Base-by-base conservation (phyloP, 2,113 vertebrate species). In the Leiothrix lutea region DNA sequence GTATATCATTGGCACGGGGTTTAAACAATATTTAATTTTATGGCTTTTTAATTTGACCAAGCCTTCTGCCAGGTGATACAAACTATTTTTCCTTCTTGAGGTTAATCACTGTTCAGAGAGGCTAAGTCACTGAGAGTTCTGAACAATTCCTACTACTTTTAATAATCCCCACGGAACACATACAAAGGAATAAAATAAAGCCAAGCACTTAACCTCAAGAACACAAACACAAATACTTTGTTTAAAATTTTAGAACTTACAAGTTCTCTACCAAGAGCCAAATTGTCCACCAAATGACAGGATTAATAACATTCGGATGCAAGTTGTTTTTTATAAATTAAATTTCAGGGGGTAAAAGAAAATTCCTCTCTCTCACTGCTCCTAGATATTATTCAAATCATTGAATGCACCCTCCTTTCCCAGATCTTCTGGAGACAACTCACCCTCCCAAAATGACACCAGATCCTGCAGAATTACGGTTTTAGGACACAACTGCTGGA, bases 1-100 rank as follows among this genome's bases (percentile, higher is more conserved):
- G 54, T 79, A 47, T 87, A 95, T 87, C 0, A 0, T 14, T 94
- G 95, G 86, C 54, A 86, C 5, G 1, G 8, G n/a, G 78, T 95
- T 95, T 80, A 89, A 97, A 95, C 75, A 95, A 92, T 60, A 75
- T 64, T 96, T 89, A 77, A 86, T 84, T 95, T 95, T 92, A 96
- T 57, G 92, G 81, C 47, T 79, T 95, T 94, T 96, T 91, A 93
- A 96, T 94, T 70, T 95, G 65, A 81, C 44, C 82, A 92, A 94
- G 79, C 79, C 57, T 85, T 92, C 70, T 88, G 81, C 58, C 61
- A 94, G 78, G 82, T 94, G 94, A 81, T 95, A 88, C 54, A 86
- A 72, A 35, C 51, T 80, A 14, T 61, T 92, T 84, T 92, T 86
- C 57, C 79, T 91, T 95, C 60, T 44, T 67, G 77, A 80, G 80